These are phyloP conservation scores for Ptychoptera contaminata DNA, from an alignment of 2,888 invertebrate genomes.

Conservation along the genomic window DNA sequence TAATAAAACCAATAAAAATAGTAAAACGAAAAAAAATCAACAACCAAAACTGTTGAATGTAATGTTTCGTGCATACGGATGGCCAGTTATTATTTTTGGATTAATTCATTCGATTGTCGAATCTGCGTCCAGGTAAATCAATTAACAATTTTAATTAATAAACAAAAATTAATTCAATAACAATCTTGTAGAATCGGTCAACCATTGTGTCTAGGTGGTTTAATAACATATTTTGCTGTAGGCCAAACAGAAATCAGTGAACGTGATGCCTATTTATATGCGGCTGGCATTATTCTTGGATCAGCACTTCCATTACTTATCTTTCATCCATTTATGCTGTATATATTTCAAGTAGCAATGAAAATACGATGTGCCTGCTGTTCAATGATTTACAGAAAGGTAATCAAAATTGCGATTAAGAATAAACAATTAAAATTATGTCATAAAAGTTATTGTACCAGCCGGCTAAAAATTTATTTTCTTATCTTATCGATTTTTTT, in stretches of 20 bases:
- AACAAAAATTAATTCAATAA: not conserved
- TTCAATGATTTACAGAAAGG: slow-evolving; percentile 47
- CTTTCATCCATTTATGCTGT: slow-evolving; percentile 45
- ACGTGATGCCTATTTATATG: slow-evolving; percentile 48
- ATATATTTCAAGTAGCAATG: slow-evolving; percentile 48
- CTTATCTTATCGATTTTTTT: not conserved
- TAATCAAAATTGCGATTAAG: not conserved
- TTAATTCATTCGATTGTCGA: slow-evolving; percentile 5
- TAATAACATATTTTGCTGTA: slow-evolving; percentile 42
- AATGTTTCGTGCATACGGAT: slow-evolving; percentile 3
- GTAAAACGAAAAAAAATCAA: slow-evolving; percentile 7
- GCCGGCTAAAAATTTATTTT: no score
- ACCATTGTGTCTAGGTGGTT: slow-evolving; percentile 40
- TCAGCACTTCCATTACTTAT: slow-evolving; percentile 11
- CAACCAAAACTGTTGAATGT: slow-evolving; percentile 7
- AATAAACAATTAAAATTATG: not conserved
- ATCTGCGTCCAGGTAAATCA: not conserved
- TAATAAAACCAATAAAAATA: no score
- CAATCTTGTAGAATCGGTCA: slow-evolving; percentile 34
- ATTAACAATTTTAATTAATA: slow-evolving; percentile 2
- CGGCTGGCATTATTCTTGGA: slow-evolving; percentile 36
- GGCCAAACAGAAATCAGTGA: slow-evolving; percentile 30
- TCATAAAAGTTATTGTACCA: not conserved
- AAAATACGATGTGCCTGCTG: slow-evolving; percentile 50
- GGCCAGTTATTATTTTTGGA: slow-evolving; percentile 3